Evolutionary conservation across 2,113 vertebrate genomes (phyloP), one percentile per base, ranked within the genome.

Genomic region (Candoia aspera): DNA sequence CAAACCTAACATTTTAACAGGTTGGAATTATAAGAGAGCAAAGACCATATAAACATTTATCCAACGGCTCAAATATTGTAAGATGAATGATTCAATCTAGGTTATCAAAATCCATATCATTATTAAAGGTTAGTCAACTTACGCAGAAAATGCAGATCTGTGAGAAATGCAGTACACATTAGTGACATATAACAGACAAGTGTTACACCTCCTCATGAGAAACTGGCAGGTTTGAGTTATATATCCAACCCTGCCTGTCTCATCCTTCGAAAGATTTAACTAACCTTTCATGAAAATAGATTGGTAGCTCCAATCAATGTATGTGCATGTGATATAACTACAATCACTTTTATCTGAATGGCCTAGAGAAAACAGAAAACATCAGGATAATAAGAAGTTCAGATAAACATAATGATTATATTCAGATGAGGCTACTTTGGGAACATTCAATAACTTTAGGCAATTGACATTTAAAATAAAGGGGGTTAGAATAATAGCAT

Each of bases 251-350:
- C 92, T 93, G 92, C 85, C 92, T 93, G 73, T n/a, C n/a, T 94
- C 53, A 89, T 92, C 93, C 92, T 95, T 91, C 86, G 92, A 95
- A 95, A 95, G 91, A 93, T 92, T 94, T 96, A 93, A 94, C 94
- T 92, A 95, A 94, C 94, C 84, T 95, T 93, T 96, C 95, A 96
- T 94, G 95, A 95, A 96, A 96, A 96, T 95, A 95, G 95, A 94
- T 95, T 95, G 92, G 92, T 95, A 89, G 54, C 93, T 95, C 91
- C 93, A 93, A 95, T 89, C 92, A 60, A 89, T 94, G 96, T 91
- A 94, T 96, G 93, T 96, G 57, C 73, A 68, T 89, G 87, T 64
- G 87, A 89, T 91, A 89, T 64, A 89, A 46, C 73, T 89, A 55
- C 87, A 89, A 64, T 64, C 87, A 54, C 79, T 92, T 92, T 89